Percentiles rank a stretch among this genome's conserved stretches.
phyloP scores from a whole-genome alignment of 2,888 invertebrate species.

The Tetragonisca angustula region DNA sequence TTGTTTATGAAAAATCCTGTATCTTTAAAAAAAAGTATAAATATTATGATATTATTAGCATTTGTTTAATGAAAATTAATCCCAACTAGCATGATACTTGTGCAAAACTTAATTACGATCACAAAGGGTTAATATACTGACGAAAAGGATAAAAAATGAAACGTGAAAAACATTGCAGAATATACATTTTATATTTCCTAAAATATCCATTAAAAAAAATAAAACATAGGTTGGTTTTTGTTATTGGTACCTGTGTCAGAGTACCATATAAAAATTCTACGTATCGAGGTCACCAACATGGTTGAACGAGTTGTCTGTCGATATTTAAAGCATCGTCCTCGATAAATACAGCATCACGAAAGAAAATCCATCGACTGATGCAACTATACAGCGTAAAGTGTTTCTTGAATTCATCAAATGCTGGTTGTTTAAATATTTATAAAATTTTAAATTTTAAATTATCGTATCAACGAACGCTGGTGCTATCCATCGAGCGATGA shows the following conservation, averaged over 20 bases:
- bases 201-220: background rate
- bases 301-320: slow-evolving; percentile 22
- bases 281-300: slow-evolving; percentile 34
- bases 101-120: too few species aligned
- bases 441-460: background rate
- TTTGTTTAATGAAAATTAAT: too few species aligned
- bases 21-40: too few species aligned
- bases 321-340: slow-evolving; percentile 42
- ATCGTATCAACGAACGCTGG: background rate
- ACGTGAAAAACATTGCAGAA: background rate
- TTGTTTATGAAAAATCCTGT: too few species aligned
- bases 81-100: too few species aligned
- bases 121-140: too few species aligned
- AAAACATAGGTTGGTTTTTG: slow-evolving; percentile 4
- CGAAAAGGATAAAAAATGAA: background rate
- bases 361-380: background rate
- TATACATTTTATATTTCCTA: background rate
- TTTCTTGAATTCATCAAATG: background rate
- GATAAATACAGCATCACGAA: slow-evolving; percentile 23
- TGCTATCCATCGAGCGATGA: background rate
- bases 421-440: background rate
- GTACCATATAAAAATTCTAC: slow-evolving; percentile 32
- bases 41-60: too few species aligned
- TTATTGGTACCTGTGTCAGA: background rate
- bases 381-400: background rate